Evolutionary conservation across 2,888 invertebrate species (phyloP).

Genomic region (Frankliniella intonsa): DNA sequence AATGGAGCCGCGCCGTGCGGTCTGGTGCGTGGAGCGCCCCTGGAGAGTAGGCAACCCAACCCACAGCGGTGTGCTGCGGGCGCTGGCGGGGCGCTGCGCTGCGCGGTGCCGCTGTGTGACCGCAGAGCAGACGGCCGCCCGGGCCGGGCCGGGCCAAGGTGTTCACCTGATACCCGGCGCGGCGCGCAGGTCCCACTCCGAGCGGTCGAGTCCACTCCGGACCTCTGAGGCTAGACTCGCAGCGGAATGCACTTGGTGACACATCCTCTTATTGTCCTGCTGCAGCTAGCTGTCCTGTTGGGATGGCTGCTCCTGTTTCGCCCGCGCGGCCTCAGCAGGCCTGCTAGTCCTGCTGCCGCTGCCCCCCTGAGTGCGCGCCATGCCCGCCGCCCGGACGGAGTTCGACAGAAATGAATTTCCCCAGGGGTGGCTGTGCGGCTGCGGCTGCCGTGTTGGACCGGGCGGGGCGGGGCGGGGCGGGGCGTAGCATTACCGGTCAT

Average conservation of each 20-base stretch:
- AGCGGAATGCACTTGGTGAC: too few species aligned
- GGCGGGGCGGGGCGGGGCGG: neutral
- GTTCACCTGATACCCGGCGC: neutral
- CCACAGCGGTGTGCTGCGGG: neutral
- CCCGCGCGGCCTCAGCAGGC: too few species aligned
- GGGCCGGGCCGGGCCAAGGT: too few species aligned
- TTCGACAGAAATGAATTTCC: conserved; percentile 25
- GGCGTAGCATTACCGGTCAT: neutral
- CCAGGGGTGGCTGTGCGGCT: neutral
- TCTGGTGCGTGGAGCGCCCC: neutral
- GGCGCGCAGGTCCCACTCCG: neutral
- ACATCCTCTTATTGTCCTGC: too few species aligned
- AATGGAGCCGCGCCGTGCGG: too few species aligned
- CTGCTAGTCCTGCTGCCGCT: neutral
- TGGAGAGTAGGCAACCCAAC: conserved; percentile 4
- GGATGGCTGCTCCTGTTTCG: too few species aligned
- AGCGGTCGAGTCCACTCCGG: neutral
- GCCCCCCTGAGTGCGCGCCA: neutral
- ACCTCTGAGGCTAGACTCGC: too few species aligned
- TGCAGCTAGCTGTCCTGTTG: too few species aligned
- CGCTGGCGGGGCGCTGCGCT: neutral
- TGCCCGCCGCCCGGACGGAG: neutral
- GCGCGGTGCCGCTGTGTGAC: neutral
- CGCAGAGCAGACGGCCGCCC: too few species aligned
- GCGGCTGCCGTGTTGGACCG: neutral